These are phyloP conservation scores for Clivina fossor DNA, from an alignment of 2,888 invertebrate genomes.

Conservation along the genomic window DNA sequence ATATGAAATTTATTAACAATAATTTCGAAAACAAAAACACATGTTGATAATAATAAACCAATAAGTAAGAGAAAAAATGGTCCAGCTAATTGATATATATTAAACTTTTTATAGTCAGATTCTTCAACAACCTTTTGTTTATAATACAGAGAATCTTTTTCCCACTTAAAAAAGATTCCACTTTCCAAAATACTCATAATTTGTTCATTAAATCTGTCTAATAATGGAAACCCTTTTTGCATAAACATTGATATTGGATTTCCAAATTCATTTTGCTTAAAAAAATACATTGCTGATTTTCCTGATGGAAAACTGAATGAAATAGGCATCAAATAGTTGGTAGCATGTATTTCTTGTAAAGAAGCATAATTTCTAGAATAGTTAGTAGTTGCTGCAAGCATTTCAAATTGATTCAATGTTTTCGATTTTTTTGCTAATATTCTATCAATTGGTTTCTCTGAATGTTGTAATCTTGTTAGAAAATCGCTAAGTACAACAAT, in stretches of 20 bases:
- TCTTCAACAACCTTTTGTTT: too few relatives aligned
- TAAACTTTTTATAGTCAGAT: too few relatives aligned
- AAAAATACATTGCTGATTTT: constrained; percentile 1
- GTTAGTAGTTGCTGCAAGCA: neutral
- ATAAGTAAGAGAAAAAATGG: too few relatives aligned
- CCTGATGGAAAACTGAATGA: neutral
- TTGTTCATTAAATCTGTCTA: constrained; percentile 19
- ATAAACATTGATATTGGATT: constrained; percentile 9
- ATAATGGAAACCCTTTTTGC: constrained; percentile 19
- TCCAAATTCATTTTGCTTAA: constrained; percentile 14
- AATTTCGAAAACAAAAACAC: too few relatives aligned
- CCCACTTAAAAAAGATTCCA: too few relatives aligned
- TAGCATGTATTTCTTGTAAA: neutral
- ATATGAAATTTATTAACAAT: too few relatives aligned
- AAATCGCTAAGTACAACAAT: constrained; percentile 10
- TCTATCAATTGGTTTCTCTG: constrained; percentile 8
- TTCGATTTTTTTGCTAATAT: constrained; percentile 2
- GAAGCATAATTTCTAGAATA: neutral
- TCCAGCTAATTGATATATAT: too few relatives aligned
- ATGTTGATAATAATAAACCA: too few relatives aligned
- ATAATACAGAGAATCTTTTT: too few relatives aligned
- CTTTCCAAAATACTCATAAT: too few relatives aligned
- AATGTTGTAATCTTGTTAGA: constrained; percentile 3
- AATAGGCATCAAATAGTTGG: neutral
- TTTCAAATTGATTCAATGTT: constrained; percentile 4